Base-by-base conservation (phyloP, 2,888 invertebrate species). In the Peribatodes rhomboidaria region DNA sequence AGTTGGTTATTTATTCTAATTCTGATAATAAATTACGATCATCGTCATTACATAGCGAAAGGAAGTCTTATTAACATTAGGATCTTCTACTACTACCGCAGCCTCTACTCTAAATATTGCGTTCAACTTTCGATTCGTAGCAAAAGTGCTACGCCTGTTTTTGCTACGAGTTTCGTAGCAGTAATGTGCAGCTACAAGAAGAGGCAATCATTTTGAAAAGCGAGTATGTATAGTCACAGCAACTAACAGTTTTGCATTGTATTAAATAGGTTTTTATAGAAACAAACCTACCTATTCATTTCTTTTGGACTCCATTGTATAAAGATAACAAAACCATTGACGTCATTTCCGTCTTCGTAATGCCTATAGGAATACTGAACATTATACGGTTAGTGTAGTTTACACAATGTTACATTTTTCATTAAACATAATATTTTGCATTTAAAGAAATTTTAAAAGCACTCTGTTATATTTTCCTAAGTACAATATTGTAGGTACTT, bases 121-220 rank as follows among this genome's bases (percentile, higher is more conserved):
- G 46, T 52, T 16, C 50, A 63, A 42, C 55, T 56, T 59, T 65
- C 67, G 68, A 78, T 79, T 78, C 88, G 90, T 89, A 90, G 89
- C 87, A 76, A 63, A 49, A 53, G 68, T 77, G 87, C 89, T 89
- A 88, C 88, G 86, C 57, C 18, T 55, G 41, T 68, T 65, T 56
- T 65, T 71, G 87, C 90, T 91, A 90, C 90, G 90, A 79, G 54
- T 49, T 20, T 72, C 87, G 89, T 90, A 90, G 90, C 85, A 76
- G 64, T 52, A 50, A 50, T 60, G 54, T 33, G 53, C 54, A 41
- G 62, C 49, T 53, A 61, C 37, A 54, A 41, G 44, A 41, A 53
- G 53, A 53, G 53, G 33, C 22, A 37, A 50, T 27, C 33, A 54
- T 57, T 62, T 57, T 57, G 46, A 37, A 52, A 46, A 63, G 22